Percentiles rank a stretch among this genome's conserved stretches.
Conservation (phyloP, 2,113 vertebrate species). For the Pygoscelis antarcticus region DNA sequence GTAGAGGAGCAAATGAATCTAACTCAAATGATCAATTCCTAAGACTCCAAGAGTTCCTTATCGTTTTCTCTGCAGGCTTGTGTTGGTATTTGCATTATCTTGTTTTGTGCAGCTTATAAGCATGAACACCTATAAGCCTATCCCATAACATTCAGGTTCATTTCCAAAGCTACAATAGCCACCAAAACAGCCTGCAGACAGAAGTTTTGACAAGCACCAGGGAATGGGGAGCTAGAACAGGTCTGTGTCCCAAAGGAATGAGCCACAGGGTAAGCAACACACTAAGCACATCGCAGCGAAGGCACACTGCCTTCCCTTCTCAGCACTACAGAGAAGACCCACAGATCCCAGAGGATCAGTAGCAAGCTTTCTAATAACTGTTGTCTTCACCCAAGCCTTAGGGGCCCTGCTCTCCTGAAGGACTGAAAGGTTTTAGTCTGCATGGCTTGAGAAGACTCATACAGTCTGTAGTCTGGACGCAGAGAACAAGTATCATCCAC, state of each 20-base stretch:
- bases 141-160: neutral
- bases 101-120: neutral
- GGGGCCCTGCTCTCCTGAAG: neutral
- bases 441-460: neutral
- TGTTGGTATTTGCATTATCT: neutral
- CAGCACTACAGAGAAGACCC: neutral
- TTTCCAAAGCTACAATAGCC: neutral
- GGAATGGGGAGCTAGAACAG: neutral
- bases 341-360: neutral
- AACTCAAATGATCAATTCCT: neutral
- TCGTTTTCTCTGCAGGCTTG: neutral
- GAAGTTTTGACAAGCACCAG: neutral
- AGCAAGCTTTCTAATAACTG: neutral
- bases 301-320: neutral
- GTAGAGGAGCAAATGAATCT: neutral
- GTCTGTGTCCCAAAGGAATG: neutral
- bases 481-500: neutral
- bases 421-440: neutral
- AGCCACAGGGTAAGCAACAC: neutral
- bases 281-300: accelerated
- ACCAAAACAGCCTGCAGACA: neutral
- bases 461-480: neutral
- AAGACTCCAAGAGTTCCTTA: neutral
- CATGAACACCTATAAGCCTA: neutral
- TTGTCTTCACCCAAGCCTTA: neutral